phyloP scores from a whole-genome alignment of 2,888 invertebrate genomes.

The Conistra vaccinii region DNA sequence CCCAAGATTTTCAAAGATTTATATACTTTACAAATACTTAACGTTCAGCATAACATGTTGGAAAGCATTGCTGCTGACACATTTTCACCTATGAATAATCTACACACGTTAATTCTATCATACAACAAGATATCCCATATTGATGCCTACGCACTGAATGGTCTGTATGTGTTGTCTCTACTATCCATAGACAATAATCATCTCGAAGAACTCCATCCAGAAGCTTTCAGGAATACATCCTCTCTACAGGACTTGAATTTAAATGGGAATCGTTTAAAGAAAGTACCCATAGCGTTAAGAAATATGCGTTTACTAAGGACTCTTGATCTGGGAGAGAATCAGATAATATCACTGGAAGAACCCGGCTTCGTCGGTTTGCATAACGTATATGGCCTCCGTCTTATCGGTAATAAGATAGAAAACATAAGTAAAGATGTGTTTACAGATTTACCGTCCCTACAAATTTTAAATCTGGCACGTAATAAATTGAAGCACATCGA shows the following conservation, averaged over 20 bases:
- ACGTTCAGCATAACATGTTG: conserved; percentile 95
- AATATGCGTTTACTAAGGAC: conserved; percentile 96
- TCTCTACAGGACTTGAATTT: conserved; percentile 97
- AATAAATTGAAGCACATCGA: conserved; percentile 95
- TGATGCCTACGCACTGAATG: conserved; percentile 96
- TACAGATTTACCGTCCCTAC: conserved; percentile 94
- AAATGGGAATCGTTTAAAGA: conserved; percentile 95
- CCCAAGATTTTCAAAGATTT: conserved; percentile 96
- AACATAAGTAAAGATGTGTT: conserved; percentile 95
- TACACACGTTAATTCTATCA: conserved; percentile 96
- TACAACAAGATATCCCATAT: conserved; percentile 96
- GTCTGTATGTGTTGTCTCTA: conserved; percentile 96
- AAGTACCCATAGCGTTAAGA: conserved; percentile 95
- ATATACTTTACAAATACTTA: conserved; percentile 96
- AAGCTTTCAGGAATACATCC: conserved; percentile 97
- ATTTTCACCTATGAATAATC: conserved; percentile 97
- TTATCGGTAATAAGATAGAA: conserved; percentile 96
- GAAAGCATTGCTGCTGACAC: conserved; percentile 96
- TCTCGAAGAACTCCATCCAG: conserved; percentile 95
- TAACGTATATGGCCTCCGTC: conserved; percentile 96
- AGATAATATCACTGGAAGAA: conserved; percentile 95
- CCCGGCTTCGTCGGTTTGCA: conserved; percentile 96
- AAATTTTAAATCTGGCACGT: conserved; percentile 96
- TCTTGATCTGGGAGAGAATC: conserved; percentile 97
- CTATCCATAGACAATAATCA: conserved; percentile 96